Evolutionary conservation across 2,797 vertebrate genomes (phyloP), one percentile per base, ranked within the genome.

Genomic region (Lagodon rhomboides): DNA sequence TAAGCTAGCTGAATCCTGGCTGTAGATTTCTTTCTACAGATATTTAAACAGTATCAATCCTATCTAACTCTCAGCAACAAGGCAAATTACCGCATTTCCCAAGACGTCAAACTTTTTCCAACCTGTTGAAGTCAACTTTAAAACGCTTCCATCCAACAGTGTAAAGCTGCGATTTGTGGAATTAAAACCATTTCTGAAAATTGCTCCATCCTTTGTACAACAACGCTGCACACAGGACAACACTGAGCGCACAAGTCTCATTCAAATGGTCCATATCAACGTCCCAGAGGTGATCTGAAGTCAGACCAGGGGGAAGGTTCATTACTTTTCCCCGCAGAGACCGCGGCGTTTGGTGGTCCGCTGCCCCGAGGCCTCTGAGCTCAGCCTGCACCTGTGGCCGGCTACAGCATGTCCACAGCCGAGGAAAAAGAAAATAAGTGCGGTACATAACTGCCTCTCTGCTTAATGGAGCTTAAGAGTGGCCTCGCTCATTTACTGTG

Each of bases 381-480:
- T 80, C 66, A 20, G 63, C 58, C 83, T 85, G 86, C 91, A 93
- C 92, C 93, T 93, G 91, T 62, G 82, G 75, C 70, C 5, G 1
- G 23, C 76, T 38, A 8, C 38, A 46, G 16, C 44, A 1, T 1
- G 75, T 70, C 73, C 81, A 22, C 43, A 59, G 66, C 73, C 12
- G 43, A 18, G 44, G 82, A 18, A 83, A 84, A 80, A 72, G 73
- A 89, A 91, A 90, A 87, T 82, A 90, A 91, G 86, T 61, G 74
- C 75, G 72, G 80, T 83, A 87, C 89, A 87, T 86, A 87, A 75
- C 74, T 18, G 53, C n/a, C 22, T 61, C 43, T 58, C 68, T 65
- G 80, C 82, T 75, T 87, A 91, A 92, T 89, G 89, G 87, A 61
- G 86, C 90, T 77, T 59, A 60, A 83, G 85, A 90, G 65, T 9